These are phyloP conservation scores for Cepaea nemoralis DNA, from an alignment of 1,140 invertebrate species.

Conservation along the genomic window DNA sequence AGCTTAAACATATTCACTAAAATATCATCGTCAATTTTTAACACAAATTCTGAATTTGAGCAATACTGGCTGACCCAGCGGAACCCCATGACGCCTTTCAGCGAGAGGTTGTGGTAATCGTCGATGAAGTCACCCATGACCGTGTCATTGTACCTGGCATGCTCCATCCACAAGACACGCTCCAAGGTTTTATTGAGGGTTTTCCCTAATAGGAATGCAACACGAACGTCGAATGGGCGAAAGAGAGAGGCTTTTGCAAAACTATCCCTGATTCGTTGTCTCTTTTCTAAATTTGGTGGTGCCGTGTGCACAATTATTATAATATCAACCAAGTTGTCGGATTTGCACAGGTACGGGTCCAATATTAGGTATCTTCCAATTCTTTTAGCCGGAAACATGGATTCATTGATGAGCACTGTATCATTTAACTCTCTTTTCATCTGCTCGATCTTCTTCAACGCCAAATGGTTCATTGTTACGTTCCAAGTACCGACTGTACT, in stretches of 20 bases:
- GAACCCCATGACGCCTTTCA: slow-evolving; percentile 83
- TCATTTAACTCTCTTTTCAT: neutral
- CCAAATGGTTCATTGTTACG: neutral
- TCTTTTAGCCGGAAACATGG: neutral
- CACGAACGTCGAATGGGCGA: slow-evolving; percentile 36
- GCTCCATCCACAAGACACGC: slow-evolving; percentile 61
- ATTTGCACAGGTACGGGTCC: slow-evolving; percentile 11
- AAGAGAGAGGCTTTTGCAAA: slow-evolving; percentile 53
- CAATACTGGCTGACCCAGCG: slow-evolving; percentile 81
- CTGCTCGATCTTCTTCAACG: neutral
- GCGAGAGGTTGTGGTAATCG: slow-evolving; percentile 55
- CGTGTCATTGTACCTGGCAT: slow-evolving; percentile 42
- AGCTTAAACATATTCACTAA: slow-evolving; percentile 79
- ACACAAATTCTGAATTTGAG: slow-evolving; percentile 77
- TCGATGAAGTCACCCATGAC: too few species aligned
- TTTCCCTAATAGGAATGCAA: slow-evolving; percentile 53
- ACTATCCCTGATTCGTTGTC: slow-evolving; percentile 55
- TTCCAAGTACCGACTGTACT: neutral
- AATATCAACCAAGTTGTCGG: neutral
- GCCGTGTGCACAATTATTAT: slow-evolving; percentile 27
- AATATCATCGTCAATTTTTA: slow-evolving; percentile 92
- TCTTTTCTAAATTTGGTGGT: slow-evolving; percentile 30
- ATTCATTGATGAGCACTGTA: neutral
- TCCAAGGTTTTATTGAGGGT: slow-evolving; percentile 42
- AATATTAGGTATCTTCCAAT: neutral